Evolutionary conservation across 2,888 invertebrate species (phyloP).

Genomic region (Cantharis flavilabris): DNA sequence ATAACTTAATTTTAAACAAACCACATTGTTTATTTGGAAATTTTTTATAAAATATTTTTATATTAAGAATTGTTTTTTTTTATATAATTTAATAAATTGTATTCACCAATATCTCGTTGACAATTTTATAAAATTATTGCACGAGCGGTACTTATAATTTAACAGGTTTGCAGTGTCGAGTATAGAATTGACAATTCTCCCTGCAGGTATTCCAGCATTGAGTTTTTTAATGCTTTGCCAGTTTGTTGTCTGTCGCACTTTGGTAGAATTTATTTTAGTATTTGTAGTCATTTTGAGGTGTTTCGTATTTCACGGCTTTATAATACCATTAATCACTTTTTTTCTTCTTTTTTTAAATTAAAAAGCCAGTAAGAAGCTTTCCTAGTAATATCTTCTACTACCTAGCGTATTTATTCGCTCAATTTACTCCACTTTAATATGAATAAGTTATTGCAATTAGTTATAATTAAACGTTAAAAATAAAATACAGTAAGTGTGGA

Average conservation of each 20-base stretch:
- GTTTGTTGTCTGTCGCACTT: neutral
- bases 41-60: neutral
- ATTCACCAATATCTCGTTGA: conserved; percentile 30
- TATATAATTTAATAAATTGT: conserved; percentile 21
- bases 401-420: neutral
- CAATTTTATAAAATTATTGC: conserved; percentile 33
- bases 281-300: neutral
- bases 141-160: conserved; percentile 7
- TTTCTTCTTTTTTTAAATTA: neutral
- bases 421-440: neutral
- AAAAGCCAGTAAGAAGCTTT: neutral
- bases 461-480: conserved; percentile 16
- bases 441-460: conserved; percentile 14
- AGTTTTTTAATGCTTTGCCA: neutral
- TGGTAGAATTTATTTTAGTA: conserved; percentile 11
- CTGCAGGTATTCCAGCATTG: neutral
- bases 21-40: no score
- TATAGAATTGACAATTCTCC: conserved; percentile 8
- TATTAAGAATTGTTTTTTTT: neutral
- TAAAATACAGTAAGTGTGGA: neutral
- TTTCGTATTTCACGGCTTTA: neutral
- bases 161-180: conserved; percentile 14
- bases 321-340: neutral
- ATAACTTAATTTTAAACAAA: neutral
- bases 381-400: neutral